Evolutionary conservation across 2,888 invertebrate genomes (phyloP), one percentile per base, ranked within the genome.

Genomic region (Resseliella maxima): DNA sequence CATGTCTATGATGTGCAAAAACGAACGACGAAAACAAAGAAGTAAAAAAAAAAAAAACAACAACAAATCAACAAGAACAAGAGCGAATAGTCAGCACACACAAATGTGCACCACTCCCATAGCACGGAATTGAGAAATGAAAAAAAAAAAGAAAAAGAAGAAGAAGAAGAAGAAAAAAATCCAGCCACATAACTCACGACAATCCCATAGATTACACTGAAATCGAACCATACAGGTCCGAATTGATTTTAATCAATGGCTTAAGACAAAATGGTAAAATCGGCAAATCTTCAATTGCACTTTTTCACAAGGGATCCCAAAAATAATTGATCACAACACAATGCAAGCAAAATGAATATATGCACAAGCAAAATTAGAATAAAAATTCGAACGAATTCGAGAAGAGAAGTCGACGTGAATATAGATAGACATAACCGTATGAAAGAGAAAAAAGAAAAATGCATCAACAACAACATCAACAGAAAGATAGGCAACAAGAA

Each of bases 201-300:
- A 59, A 72, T 72, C 72, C n/a, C 35, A 72, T 72, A 21, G 72
- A 72, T 72, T 72, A 72, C 72, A 72, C 2, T 18, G 72, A 59
- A 18, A 59, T 3, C 50, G 12, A n/a, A 72, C 31, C 72, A 72
- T 72, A 72, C 72, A 72, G 72, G 72, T 72, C 72, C 72, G 72
- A 50, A 59, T 72, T 15, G 72, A 72, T 72, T 72, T n/a, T 72
- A 72, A 72, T 72, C 72, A 72, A 31, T 12, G 12, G 72, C 15
- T 72, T 72, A 31, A 72, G 72, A 72, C 72, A 72, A 72, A 72
- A 72, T 72, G 72, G 72, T 72, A 72, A 72, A 72, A 72, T 72
- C 72, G 72, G 72, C 72, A 72, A 72, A 72, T 72, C 72, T 72
- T 72, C 72, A 72, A 72, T 72, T 72, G 72, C 72, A 31, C 0